Evolutionary conservation across 2,797 vertebrate genomes (phyloP), one percentile per base, ranked within the genome.

Genomic region (Thalassophryne amazonica): DNA sequence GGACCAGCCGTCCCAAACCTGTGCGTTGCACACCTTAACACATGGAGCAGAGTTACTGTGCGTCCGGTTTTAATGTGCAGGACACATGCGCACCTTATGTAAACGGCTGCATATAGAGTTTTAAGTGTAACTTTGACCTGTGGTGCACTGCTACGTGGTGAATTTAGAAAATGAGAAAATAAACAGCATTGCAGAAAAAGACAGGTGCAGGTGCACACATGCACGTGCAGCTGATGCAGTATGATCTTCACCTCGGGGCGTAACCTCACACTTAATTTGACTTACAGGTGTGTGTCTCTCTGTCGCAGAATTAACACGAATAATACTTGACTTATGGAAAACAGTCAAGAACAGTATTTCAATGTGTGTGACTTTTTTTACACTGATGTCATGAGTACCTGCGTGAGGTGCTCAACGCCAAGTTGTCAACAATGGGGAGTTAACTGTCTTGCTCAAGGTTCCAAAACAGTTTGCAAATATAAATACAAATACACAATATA

Each of bases 211-310:
- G 42, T 69, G 42, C 35, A 40, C 43, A 24, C 33, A 33, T 49
- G 39, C 40, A 34, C 55, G 41, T 40, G 41, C 18, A 57, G 33
- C 55, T 69, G 68, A 73, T 53, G 45, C 22, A 40, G 33, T 33
- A 43, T 64, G 64, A 71, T 71, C 69, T 61, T 69, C 59, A 50
- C 29, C 53, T 57, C 19, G 25, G 59, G 48, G 64, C 53, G 43
- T 35, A 54, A 65, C 65, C 75, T 80, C 70, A 73, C 68, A 72
- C 56, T 59, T 59, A 61, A 75, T 76, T 74, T 70, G 47, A 57
- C 70, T 64, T 58, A 57, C 43, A 52, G 56, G 47, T 53, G 39
- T 49, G 59, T 61, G 63, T 58, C 59, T 37, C 17, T 59, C 30
- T 34, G 58, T 50, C 28, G 42, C 72, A 66, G 37, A 3, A 3